Conservation (phyloP, 2,113 vertebrate genomes). For the Scomber scombrus region DNA sequence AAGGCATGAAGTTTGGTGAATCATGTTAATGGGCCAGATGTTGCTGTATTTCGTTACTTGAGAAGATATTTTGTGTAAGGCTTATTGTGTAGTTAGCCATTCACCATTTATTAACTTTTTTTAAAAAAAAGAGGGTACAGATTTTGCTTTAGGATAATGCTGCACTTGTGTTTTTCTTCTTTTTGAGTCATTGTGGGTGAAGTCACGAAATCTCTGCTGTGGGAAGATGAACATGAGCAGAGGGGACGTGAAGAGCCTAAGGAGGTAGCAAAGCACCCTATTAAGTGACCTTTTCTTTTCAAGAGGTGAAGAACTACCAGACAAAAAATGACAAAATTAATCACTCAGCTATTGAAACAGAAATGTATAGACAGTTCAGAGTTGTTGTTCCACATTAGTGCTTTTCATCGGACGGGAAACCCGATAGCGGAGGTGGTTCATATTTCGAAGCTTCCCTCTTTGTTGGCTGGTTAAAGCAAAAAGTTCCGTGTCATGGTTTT, state of each 20-base stretch:
- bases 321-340: slow-evolving; percentile 62
- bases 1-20: slow-evolving; percentile 6
- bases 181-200: slow-evolving; percentile 53
- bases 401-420: slow-evolving; percentile 63
- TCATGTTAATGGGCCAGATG: slow-evolving; percentile 47
- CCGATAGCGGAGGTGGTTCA: slow-evolving; percentile 58
- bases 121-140: neutral
- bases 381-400: slow-evolving; percentile 34
- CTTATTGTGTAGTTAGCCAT: slow-evolving; percentile 33
- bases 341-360: slow-evolving; percentile 53
- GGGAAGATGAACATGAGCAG: slow-evolving; percentile 14
- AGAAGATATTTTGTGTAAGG: slow-evolving; percentile 36
- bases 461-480: slow-evolving; percentile 47
- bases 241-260: slow-evolving; percentile 55
- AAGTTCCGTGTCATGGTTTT: slow-evolving; percentile 55
- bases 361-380: slow-evolving; percentile 47
- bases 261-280: slow-evolving; percentile 57
- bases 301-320: slow-evolving; percentile 34
- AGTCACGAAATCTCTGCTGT: slow-evolving; percentile 53
- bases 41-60: slow-evolving; percentile 54
- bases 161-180: slow-evolving; percentile 50
- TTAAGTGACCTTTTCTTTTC: slow-evolving; percentile 64
- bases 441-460: slow-evolving; percentile 57
- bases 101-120: slow-evolving; percentile 15
- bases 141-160: slow-evolving; percentile 56